phyloP scores from a whole-genome alignment of 2,797 vertebrate genomes.

The Sebastes umbrosus region DNA sequence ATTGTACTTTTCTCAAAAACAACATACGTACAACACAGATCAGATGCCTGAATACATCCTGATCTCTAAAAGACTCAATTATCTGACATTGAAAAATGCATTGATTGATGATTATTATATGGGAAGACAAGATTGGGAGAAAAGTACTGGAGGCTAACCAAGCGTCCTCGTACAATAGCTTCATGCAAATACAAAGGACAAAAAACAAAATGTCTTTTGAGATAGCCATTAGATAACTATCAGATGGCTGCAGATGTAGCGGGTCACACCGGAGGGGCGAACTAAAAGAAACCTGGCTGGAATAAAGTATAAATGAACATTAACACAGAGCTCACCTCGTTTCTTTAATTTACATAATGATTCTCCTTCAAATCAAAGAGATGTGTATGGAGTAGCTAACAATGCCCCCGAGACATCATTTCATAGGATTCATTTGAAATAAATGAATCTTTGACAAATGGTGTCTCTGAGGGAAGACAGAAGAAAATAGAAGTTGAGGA shows the following conservation, averaged over 20 bases:
- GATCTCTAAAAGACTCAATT: neutral
- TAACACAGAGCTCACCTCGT: neutral
- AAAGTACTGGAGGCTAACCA: neutral
- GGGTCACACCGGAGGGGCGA: neutral
- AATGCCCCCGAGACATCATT: constrained; percentile 9
- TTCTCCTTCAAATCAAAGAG: constrained; percentile 31
- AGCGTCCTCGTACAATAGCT: neutral
- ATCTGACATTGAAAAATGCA: neutral
- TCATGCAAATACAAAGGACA: neutral
- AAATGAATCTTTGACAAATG: constrained; percentile 22
- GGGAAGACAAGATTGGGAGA: neutral
- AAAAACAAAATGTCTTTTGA: neutral
- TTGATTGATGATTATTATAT: neutral
- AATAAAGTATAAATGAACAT: constrained; percentile 1
- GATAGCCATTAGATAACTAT: neutral
- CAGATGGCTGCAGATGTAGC: neutral
- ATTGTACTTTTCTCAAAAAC: neutral
- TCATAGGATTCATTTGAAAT: constrained; percentile 6
- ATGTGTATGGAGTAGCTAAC: constrained; percentile 19
- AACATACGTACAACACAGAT: neutral
- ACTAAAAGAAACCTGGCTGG: constrained; percentile 1
- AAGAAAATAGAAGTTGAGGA: neutral
- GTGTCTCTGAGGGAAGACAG: neutral
- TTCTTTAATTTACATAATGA: constrained; percentile 17
- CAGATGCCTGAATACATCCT: neutral